Evolutionary conservation across 2,113 vertebrate species (phyloP), one percentile per base, ranked within the genome.

Genomic region (Phodopus roborovskii): DNA sequence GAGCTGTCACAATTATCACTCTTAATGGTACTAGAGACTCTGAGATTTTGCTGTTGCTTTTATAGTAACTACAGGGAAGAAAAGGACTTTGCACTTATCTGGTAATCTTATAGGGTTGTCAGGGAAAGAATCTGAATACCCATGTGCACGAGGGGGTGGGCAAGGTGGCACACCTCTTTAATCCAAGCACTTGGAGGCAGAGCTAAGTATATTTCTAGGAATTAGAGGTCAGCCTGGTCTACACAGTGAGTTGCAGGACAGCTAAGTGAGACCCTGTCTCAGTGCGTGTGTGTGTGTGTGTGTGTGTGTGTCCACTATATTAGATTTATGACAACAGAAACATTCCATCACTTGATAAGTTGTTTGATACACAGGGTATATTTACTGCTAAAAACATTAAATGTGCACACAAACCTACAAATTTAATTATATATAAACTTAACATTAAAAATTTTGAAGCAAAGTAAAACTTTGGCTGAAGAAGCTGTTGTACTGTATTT

Each of bases 401-500:
- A 16, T 87, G 17, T 68, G 64, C 0, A 90, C 28, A 66, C 50
- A 95, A 16, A 94, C 74, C 39, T 92, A 53, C 60, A 56, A 86
- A 84, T 87, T 95, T 95, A 64, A 94, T 11, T 36, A 81, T 74
- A 60, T 30, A 30, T 56, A 83, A 93, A 95, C 88, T 74, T 97
- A 71, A 90, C 36, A 48, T 68, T 83, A 71, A 85, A 94, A 84
- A 2, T 15, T 78, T 85, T 78, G 77, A 90, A 53, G 24, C 58
- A 95, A 95, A 90, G 70, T 60, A 78, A 81, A 70, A 66, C 13
- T 71, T 28, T 60, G 48, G 70, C 45, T 92, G 60, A 88, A 92
- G 95, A 79, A 20, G 42, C 53, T 90, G 39, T 92, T 75, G 60
- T 17, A 68, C 4, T 64, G 8, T 5, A 36, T 36, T 68, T 48